Base-by-base conservation (phyloP, 1,140 invertebrate genomes). In the Archegozetes longisetosus region DNA sequence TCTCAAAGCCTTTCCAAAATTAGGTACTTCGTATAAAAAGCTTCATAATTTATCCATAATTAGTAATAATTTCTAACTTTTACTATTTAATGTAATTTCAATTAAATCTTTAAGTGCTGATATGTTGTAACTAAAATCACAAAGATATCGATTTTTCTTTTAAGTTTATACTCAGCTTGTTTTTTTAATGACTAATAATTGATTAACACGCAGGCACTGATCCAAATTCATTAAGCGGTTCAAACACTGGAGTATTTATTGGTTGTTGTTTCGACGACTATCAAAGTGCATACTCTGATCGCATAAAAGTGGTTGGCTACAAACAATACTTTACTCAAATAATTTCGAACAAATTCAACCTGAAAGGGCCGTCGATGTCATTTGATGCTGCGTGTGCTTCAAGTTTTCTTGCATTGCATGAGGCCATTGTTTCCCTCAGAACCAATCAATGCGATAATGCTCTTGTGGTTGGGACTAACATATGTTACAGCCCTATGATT, bases 301-400 rank as follows among this genome's bases (percentile, higher is more conserved):
- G 32, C 20, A 59, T 28, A n/a, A 17, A 66, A 29, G 80, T 91
- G 1, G 88, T 84, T 69, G 91, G 92, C 54, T 97, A 97, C 48
- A 47, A 14, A 3, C 85, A 89, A 27, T 96, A 96, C 91, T 94
- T 96, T 72, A 81, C 90, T 46, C 97, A 97, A 71, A 81, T 93
- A 68, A 80, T 98, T 40, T 95, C 90, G 0, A 97, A 84, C 74
- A 84, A 88, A 13, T 97, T 95, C 74, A 90, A 97, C 67, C 86
- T 95, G 61, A 84, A 75, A 68, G 79, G 77, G 75, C 93, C 93
- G 1, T 94, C 89, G 71, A 93, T 85, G 71, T 82, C 86, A 3
- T 73, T 96, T 3, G 93, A 98, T 72, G 95, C 93, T 9, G 93
- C 93, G 0, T 98, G 93, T 73, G 59, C 59, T 27, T 64, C 64